Evolutionary conservation across 1,140 invertebrate genomes (phyloP).

Genomic region (Sitobion miscanthi): DNA sequence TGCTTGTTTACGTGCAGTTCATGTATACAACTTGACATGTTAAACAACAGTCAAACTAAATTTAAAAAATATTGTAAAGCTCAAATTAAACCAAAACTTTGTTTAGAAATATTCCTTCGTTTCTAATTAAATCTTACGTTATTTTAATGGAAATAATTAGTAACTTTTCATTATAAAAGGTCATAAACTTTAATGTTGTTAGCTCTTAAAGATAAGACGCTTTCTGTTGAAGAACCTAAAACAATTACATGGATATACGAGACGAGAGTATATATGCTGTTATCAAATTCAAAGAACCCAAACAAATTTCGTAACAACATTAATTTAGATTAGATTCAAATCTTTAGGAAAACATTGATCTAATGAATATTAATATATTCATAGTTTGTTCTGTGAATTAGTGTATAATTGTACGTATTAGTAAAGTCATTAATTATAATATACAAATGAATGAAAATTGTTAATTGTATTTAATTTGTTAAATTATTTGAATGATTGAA

Average conservation of each 20-base stretch:
- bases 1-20: neutral
- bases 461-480: neutral
- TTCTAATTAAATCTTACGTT: conserved; percentile 44
- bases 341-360: conserved; percentile 30
- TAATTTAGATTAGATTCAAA: conserved; percentile 41
- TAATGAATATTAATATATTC: conserved; percentile 10
- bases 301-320: conserved; percentile 42
- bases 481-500: neutral
- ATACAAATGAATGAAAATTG: neutral
- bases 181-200: conserved; percentile 33
- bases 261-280: conserved; percentile 22
- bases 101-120: conserved; percentile 8
- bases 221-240: conserved; percentile 30
- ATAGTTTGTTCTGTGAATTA: neutral
- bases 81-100: conserved; percentile 6
- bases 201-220: conserved; percentile 34
- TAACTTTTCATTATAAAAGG: conserved; percentile 38
- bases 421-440: conserved; percentile 15
- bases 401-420: neutral
- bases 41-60: neutral
- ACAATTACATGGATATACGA: conserved; percentile 32
- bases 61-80: neutral
- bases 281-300: conserved; percentile 42
- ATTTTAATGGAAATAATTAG: conserved; percentile 43
- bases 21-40: neutral